A percentile compares a stretch with the other conserved stretches of the same genome.
Conservation (phyloP, 2,797 vertebrate genomes). For the Pyrocephalus nanus region DNA sequence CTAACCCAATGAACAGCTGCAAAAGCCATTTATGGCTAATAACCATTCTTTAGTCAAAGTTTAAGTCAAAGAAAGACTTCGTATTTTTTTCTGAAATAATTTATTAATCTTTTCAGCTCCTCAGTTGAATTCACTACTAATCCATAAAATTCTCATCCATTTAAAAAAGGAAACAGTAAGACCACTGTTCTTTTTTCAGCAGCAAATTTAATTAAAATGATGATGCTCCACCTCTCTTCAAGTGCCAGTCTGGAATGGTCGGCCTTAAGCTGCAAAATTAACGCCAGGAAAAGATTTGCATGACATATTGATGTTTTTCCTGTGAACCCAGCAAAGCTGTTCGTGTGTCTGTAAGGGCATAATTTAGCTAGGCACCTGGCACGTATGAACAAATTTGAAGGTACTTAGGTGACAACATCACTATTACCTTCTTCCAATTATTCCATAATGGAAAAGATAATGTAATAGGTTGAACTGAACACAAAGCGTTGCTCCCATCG, state of each 20-base stretch:
- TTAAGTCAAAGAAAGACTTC: not conserved
- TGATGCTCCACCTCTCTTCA: not conserved
- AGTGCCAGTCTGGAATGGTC: not conserved
- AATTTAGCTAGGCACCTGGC: not conserved
- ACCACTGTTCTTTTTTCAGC: not conserved
- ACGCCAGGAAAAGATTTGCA: not conserved
- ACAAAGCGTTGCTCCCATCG: not conserved
- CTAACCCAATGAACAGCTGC: not conserved
- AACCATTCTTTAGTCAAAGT: not conserved
- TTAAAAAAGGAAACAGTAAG: not conserved
- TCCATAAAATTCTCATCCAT: not conserved
- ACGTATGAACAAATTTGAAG: not conserved
- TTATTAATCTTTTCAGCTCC: not conserved
- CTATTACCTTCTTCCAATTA: not conserved
- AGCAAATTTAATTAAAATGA: not conserved
- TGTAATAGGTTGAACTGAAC: not conserved
- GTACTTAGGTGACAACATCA: constrained; percentile 12
- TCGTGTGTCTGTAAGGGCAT: not conserved
- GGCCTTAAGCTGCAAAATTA: not conserved
- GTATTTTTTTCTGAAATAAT: not conserved
- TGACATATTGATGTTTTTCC: not conserved
- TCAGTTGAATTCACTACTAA: not conserved
- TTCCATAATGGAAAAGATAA: constrained; percentile 30
- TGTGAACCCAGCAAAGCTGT: not conserved
- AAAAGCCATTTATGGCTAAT: not conserved